Evolutionary conservation across 1,140 invertebrate genomes (phyloP).

Genomic region (Drosophila sturtevanti): DNA sequence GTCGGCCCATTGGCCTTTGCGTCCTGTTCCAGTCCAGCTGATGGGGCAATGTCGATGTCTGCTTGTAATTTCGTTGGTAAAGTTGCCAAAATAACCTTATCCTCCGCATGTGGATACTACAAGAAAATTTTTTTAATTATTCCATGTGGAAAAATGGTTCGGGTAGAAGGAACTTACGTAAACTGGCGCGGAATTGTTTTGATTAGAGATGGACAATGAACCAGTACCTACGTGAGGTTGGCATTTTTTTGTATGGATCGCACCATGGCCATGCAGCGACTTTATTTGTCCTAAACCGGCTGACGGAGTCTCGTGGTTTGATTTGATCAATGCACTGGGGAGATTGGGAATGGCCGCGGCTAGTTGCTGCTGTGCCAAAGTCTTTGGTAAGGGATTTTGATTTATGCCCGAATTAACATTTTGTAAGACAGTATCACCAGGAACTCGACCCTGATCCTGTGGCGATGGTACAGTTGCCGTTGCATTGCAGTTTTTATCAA

Average conservation of each 20-base stretch:
- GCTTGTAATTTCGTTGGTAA: slow-evolving; percentile 24
- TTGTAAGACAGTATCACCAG: slow-evolving; percentile 48
- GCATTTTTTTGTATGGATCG: slow-evolving; percentile 29
- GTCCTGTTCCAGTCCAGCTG: background rate
- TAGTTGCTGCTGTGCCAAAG: slow-evolving; percentile 31
- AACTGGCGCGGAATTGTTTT: slow-evolving; percentile 68
- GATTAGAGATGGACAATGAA: slow-evolving; percentile 40
- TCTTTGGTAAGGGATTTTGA: slow-evolving; percentile 58
- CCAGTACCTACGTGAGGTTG: slow-evolving; percentile 19
- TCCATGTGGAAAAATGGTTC: background rate
- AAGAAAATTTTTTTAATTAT: background rate
- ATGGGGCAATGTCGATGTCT: slow-evolving; percentile 7
- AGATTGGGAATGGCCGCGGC: slow-evolving; percentile 33
- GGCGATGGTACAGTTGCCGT: slow-evolving; percentile 77
- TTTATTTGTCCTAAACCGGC: slow-evolving; percentile 33
- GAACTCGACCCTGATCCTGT: slow-evolving; percentile 30
- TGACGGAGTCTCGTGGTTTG: slow-evolving; percentile 25
- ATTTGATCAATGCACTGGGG: slow-evolving; percentile 52
- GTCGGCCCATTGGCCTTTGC: slow-evolving; percentile 16
- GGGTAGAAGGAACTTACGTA: slow-evolving; percentile 45
- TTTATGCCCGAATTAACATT: slow-evolving; percentile 48
- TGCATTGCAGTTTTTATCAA: slow-evolving; percentile 90
- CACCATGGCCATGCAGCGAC: slow-evolving; percentile 28
- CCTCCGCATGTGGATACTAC: slow-evolving; percentile 51
- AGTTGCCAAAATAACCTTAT: slow-evolving; percentile 26